Conservation (phyloP, 2,797 vertebrate genomes). For the Peromyscus nudipes region DNA sequence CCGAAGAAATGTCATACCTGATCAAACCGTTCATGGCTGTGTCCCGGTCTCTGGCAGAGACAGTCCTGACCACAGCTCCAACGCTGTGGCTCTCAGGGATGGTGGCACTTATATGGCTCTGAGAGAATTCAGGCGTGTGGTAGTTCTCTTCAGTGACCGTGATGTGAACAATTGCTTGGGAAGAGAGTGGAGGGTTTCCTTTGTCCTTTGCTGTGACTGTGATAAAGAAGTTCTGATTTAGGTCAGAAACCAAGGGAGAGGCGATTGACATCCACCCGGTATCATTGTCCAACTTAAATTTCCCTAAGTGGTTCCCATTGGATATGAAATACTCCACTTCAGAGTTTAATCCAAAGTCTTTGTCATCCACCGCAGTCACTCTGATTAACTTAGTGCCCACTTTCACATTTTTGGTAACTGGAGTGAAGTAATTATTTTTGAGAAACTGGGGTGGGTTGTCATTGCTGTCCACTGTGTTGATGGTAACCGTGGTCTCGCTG, state of each 20-base stretch:
- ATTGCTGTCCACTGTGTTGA: conserved; percentile 97
- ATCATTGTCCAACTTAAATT: conserved; percentile 94
- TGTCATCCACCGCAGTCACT: conserved; percentile 94
- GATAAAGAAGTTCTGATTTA: conserved; percentile 93
- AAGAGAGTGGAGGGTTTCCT: conserved; percentile 95
- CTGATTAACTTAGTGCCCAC: conserved; percentile 94
- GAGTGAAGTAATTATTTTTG: conserved; percentile 92
- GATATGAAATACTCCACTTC: conserved; percentile 94
- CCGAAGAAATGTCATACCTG: conserved; percentile 94
- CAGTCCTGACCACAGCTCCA: conserved; percentile 92
- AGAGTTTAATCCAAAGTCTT: conserved; percentile 97
- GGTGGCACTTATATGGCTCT: conserved; percentile 93
- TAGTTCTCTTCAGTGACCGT: conserved; percentile 98
- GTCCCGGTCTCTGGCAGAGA: conserved; percentile 96
- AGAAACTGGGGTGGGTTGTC: conserved; percentile 96
- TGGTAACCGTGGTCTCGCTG: conserved; percentile 97
- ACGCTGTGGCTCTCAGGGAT: conserved; percentile 95
- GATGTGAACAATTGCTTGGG: conserved; percentile 90
- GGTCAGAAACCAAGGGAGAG: conserved; percentile 92
- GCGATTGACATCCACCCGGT: conserved; percentile 96
- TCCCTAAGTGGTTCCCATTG: conserved; percentile 91
- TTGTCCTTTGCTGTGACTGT: conserved; percentile 94
- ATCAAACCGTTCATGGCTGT: conserved; percentile 95
- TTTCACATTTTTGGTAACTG: conserved; percentile 96
- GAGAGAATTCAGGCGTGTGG: conserved; percentile 98